A percentile compares a stretch with the other conserved stretches of the same genome.
Conservation (phyloP, 2,797 vertebrate species). For the Thaleichthys pacificus region DNA sequence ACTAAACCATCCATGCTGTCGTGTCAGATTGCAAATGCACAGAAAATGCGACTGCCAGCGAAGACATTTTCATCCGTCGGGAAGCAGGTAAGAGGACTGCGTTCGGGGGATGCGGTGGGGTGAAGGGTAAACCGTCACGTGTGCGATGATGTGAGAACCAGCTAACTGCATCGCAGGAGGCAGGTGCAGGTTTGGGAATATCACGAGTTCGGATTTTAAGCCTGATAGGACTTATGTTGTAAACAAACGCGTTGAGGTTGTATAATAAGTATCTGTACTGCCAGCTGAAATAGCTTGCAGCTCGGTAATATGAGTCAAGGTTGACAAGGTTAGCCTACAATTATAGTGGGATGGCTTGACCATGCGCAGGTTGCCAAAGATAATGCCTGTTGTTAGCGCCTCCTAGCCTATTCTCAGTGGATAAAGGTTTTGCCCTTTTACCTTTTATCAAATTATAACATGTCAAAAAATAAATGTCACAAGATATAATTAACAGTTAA, state of each 20-base stretch:
- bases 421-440: no score
- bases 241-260: background rate
- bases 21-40: slow-evolving; percentile 56
- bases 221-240: background rate
- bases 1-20: slow-evolving; percentile 60
- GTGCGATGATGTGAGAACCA: slow-evolving; percentile 51
- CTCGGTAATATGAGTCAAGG: background rate
- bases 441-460: no score
- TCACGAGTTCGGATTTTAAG: background rate
- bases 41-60: slow-evolving; percentile 62
- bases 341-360: background rate
- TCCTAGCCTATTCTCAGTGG: background rate
- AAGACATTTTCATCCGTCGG: slow-evolving; percentile 63
- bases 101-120: slow-evolving; percentile 7
- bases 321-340: background rate
- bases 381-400: background rate
- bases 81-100: slow-evolving; percentile 54
- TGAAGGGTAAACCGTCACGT: slow-evolving; percentile 48
- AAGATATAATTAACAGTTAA: no score
- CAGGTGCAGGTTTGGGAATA: slow-evolving; percentile 11
- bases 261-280: background rate
- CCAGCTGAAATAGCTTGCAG: background rate
- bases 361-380: background rate
- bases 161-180: slow-evolving; percentile 33
- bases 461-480: no score